Base-by-base conservation (phyloP, 2,888 invertebrate genomes). In the Tortrix viridana region DNA sequence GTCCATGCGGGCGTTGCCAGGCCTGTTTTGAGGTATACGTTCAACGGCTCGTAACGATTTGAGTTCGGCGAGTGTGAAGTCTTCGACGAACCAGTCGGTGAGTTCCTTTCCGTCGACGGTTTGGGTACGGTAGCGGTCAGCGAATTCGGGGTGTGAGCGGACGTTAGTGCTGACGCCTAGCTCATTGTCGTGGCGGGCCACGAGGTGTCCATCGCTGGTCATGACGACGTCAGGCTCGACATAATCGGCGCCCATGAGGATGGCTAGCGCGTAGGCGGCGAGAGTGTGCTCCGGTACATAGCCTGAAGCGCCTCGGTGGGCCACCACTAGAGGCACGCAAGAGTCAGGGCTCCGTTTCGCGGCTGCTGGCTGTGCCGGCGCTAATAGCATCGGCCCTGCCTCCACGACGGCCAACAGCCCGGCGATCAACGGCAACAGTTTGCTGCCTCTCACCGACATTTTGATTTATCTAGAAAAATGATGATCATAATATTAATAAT, bases 221-320 rank as follows among this genome's bases (percentile, higher is more conserved):
- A 89, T 90, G 0, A 91, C 90, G 3, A 91, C 73, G 65, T 91
- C 90, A 4, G 89, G 90, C 71, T 92, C 91, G 5, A 92, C 76
- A 68, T 87, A 91, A 68, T 92, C 90, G 1, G 89, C 78, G 3
- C 89, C 90, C 88, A 90, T 86, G 14, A 85, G 85, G 62, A 88
- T 80, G 18, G 91, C 89, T 2, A 92, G 79, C 4, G 90, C 85
- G 65, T 90, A 91, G 2, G 90, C 81, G 1, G 88, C 90, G 5
- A 92, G 80, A 0, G 90, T 92, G 64, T 92, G 90, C 68, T 92
- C 90, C 0, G 90, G 91, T 9, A 85, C 79, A 66, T 92, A 92
- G 1, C 90, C 91, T 56, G 90, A 89, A 22, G 91, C 85, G 0
- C 91, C 91, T 9, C 91, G 79, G 67, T 92, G 91, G 0, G 88